phyloP scores from a whole-genome alignment of 2,113 vertebrate genomes.

The Oceanodroma tethys region DNA sequence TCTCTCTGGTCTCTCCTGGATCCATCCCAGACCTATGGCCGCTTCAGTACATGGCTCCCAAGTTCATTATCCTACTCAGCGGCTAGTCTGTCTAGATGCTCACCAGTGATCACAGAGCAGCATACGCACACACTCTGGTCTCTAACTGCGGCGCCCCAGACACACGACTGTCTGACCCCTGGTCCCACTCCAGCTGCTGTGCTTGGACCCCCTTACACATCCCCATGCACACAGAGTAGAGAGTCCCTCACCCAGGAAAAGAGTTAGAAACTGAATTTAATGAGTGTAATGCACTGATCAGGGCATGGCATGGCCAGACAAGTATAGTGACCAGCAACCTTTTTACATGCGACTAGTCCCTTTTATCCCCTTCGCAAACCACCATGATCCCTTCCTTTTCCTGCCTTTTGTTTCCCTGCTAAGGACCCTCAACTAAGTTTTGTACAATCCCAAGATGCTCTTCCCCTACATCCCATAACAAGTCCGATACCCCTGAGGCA shows the following conservation, averaged over 20 bases:
- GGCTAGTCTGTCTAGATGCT: neutral
- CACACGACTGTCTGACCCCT: neutral
- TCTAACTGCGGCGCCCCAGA: neutral
- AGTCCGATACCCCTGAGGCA: neutral
- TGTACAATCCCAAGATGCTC: neutral
- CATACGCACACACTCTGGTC: fast-evolving
- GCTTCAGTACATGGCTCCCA: neutral
- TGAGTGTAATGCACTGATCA: neutral
- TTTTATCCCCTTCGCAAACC: neutral
- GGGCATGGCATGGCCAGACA: neutral
- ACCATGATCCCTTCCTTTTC: neutral
- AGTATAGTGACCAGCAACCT: neutral
- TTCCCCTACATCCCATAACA: neutral
- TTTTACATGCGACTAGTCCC: neutral
- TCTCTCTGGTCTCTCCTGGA: neutral
- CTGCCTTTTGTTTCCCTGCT: neutral
- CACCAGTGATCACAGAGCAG: neutral
- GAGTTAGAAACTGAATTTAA: neutral
- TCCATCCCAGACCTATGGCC: neutral
- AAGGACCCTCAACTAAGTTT: neutral
- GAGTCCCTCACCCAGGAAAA: neutral
- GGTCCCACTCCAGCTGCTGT: neutral
- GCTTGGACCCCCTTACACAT: neutral
- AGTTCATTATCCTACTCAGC: neutral
- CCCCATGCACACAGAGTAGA: neutral